These are phyloP conservation scores for Balanococcus diminutus DNA, from an alignment of 2,888 invertebrate species.

Conservation along the genomic window DNA sequence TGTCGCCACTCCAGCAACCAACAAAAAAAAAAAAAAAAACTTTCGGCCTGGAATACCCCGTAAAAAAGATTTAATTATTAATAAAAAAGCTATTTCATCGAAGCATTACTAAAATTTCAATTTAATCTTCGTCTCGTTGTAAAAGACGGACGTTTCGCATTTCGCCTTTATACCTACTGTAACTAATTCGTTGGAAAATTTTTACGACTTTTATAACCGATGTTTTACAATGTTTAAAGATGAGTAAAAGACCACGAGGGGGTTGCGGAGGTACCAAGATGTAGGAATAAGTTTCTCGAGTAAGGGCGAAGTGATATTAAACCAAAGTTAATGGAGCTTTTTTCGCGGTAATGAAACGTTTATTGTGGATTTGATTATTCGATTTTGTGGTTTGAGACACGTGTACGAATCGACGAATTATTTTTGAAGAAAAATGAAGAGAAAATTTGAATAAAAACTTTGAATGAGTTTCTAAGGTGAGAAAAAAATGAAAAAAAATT, in stretches of 20 bases:
- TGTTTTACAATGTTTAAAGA: neutral
- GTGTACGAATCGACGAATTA: neutral
- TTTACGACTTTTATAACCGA: neutral
- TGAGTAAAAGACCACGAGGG: neutral
- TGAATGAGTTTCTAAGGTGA: too few species aligned
- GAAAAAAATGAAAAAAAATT: too few species aligned
- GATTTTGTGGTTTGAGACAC: neutral
- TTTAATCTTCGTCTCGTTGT: constrained; percentile 7
- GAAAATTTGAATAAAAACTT: neutral
- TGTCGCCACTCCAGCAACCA: neutral
- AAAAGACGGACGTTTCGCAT: neutral
- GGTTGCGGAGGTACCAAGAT: neutral
- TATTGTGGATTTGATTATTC: neutral
- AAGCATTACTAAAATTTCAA: neutral
- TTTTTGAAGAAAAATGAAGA: neutral
- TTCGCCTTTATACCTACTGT: too few species aligned
- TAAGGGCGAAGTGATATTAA: neutral
- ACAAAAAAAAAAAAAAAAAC: neutral
- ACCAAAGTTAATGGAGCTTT: neutral
- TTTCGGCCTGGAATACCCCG: neutral
- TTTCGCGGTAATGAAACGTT: neutral
- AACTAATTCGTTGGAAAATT: constrained; percentile 11
- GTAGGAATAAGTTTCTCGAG: neutral
- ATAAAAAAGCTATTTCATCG: constrained; percentile 21
- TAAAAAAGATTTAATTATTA: constrained; percentile 18